A percentile compares a stretch with the other conserved stretches of the same genome.
phyloP scores from a whole-genome alignment of 2,797 vertebrate genomes.

The Sebastolobus altivelis region DNA sequence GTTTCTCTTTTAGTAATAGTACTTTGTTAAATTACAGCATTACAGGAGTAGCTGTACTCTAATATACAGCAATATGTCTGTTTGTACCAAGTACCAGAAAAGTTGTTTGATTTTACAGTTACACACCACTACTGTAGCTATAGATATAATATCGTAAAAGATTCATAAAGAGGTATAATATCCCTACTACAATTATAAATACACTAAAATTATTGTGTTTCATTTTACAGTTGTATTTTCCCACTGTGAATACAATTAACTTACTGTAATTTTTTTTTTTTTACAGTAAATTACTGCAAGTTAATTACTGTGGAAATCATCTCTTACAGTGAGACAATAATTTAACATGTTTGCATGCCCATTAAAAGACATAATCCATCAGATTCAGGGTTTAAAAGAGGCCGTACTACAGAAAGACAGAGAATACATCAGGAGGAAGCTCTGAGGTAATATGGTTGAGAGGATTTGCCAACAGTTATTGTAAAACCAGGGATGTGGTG shows the following conservation, averaged over 20 bases:
- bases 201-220: neutral
- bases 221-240: neutral
- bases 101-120: neutral
- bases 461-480: neutral
- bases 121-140: neutral
- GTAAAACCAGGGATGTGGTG: constrained; percentile 11
- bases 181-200: neutral
- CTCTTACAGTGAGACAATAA: neutral
- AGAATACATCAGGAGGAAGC: neutral
- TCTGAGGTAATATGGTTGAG: constrained; percentile 10
- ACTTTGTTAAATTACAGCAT: neutral
- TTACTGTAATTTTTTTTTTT: neutral
- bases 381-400: neutral
- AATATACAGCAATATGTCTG: neutral
- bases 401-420: neutral
- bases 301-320: neutral
- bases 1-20: neutral
- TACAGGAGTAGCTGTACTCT: neutral
- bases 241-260: neutral
- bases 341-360: neutral
- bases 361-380: constrained; percentile 6
- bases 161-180: neutral
- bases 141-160: neutral
- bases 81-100: neutral
- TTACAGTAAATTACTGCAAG: neutral